phyloP scores from a whole-genome alignment of 2,113 vertebrate genomes.

The Xiphophorus maculatus region DNA sequence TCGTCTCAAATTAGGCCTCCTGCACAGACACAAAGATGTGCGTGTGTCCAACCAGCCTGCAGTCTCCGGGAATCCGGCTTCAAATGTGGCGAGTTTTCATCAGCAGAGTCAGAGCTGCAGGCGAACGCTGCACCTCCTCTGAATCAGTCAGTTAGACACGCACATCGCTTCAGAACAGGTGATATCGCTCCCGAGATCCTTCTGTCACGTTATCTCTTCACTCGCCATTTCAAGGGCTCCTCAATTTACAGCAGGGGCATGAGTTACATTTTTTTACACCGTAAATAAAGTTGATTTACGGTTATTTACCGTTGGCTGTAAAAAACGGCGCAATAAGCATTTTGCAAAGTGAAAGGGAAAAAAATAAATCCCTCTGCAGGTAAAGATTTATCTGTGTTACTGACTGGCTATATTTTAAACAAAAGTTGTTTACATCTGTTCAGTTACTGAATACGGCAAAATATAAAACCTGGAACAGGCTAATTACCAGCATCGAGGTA shows the following conservation, averaged over 20 bases:
- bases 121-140: constrained; percentile 23
- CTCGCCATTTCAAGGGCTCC: constrained; percentile 5
- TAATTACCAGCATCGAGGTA: no score
- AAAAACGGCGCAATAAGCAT: neutral
- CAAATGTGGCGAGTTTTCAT: constrained; percentile 31
- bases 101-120: constrained; percentile 16
- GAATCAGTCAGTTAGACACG: constrained; percentile 34
- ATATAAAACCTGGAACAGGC: no score
- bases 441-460: no score
- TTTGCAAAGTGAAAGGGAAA: neutral
- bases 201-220: constrained; percentile 11
- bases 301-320: neutral
- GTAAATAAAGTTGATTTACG: neutral
- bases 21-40: constrained; percentile 3
- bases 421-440: neutral
- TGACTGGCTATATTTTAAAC: neutral
- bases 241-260: neutral
- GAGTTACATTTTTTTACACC: neutral
- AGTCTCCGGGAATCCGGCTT: constrained; percentile 27
- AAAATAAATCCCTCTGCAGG: neutral
- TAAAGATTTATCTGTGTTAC: neutral
- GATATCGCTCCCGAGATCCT: constrained; percentile 26
- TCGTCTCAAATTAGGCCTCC: constrained; percentile 53
- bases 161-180: constrained; percentile 26
- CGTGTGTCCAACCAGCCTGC: constrained; percentile 26